These are phyloP conservation scores for Hylomyscus alleni DNA, from an alignment of 2,797 vertebrate genomes.

Conservation along the genomic window DNA sequence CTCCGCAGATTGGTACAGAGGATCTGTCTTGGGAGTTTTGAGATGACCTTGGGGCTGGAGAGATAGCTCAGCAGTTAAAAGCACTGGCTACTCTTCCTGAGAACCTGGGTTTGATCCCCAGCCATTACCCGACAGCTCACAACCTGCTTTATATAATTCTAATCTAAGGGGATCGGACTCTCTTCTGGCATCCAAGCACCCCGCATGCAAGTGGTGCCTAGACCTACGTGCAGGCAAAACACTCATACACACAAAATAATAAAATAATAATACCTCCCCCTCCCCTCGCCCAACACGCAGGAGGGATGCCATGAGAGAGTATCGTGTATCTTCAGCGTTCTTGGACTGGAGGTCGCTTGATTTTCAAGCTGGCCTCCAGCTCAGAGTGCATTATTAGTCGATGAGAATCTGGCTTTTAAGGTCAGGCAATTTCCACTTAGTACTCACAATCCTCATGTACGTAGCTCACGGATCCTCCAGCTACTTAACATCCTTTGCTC, in stretches of 20 bases:
- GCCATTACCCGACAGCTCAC: background rate
- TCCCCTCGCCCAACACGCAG: background rate
- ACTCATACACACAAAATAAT: background rate
- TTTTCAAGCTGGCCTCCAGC: background rate
- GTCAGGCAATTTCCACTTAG: background rate
- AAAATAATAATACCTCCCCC: background rate
- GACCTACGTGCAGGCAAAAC: background rate
- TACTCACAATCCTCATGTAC: too few relatives aligned
- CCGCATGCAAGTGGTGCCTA: background rate
- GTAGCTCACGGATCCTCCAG: too few relatives aligned
- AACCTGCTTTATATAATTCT: background rate
- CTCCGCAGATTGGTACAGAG: background rate
- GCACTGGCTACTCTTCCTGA: too few relatives aligned
- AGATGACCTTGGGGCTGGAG: background rate
- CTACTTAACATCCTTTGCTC: background rate
- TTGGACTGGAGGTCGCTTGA: background rate
- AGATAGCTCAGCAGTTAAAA: background rate
- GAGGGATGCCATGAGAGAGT: background rate
- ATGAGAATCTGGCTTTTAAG: background rate
- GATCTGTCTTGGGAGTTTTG: background rate
- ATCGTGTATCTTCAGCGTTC: background rate
- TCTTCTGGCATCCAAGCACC: background rate
- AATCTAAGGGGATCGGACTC: background rate
- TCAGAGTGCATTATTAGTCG: background rate
- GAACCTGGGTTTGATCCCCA: background rate